These are phyloP conservation scores for Pediacus dermestoides DNA, from an alignment of 2,888 invertebrate species.

Conservation along the genomic window DNA sequence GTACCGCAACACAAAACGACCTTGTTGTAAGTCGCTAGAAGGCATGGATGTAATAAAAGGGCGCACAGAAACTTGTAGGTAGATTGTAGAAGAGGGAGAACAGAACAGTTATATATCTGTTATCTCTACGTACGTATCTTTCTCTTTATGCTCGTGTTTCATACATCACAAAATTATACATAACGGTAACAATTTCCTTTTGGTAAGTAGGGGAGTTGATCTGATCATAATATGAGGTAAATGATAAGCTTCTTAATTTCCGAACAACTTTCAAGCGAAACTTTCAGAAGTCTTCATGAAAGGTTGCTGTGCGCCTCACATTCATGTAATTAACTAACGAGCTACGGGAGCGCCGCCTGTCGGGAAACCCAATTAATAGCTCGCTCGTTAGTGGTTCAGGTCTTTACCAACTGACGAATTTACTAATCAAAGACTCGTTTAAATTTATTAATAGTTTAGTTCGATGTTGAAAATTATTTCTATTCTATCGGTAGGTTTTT, in stretches of 20 bases:
- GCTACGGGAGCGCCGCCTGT: slow-evolving; percentile 22
- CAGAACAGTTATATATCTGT: not conserved
- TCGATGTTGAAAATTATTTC: too few relatives aligned
- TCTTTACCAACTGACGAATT: slow-evolving; percentile 33
- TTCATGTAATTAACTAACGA: slow-evolving; percentile 33
- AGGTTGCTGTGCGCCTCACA: slow-evolving; percentile 14
- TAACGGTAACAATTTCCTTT: slow-evolving; percentile 8
- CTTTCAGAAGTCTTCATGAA: slow-evolving; percentile 2
- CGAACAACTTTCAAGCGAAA: slow-evolving; percentile 8
- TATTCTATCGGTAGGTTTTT: too few relatives aligned
- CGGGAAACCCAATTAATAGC: slow-evolving; percentile 33
- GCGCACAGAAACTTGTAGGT: not conserved
- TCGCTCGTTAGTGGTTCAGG: slow-evolving; percentile 32
- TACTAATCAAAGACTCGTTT: slow-evolving; percentile 27
- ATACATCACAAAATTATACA: slow-evolving; percentile 2
- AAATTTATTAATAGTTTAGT: slow-evolving; percentile 28
- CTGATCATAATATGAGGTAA: slow-evolving; percentile 17
- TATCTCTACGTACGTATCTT: too few relatives aligned
- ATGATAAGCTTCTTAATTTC: slow-evolving; percentile 24
- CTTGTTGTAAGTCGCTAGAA: slow-evolving; percentile 7
- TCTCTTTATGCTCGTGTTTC: too few relatives aligned
- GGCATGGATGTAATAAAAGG: slow-evolving; percentile 5
- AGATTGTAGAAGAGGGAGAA: not conserved
- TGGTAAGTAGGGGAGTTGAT: not conserved
- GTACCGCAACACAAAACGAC: slow-evolving; percentile 7